Evolutionary conservation across 2,113 vertebrate species (phyloP), one percentile per base, ranked within the genome.

Genomic region (Alligator sinensis): DNA sequence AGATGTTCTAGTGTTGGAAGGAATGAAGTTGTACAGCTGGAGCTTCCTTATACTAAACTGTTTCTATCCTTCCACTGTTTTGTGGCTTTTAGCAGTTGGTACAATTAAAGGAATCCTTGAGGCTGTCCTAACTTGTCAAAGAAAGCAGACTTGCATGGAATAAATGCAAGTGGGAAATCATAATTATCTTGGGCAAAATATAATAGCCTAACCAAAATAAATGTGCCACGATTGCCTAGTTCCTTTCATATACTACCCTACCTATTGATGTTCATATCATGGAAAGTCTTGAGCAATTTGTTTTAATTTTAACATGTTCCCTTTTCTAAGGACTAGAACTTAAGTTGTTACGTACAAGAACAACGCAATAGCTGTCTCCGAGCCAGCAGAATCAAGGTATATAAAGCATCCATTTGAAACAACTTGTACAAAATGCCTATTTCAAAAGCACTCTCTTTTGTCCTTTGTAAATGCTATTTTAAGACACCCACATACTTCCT

Each of bases 121-220:
- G 27, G 66, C 59, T 63, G 4, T 3, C 10, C 18, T 1, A 17
- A 11, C 28, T 61, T 28, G 3, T 3, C 64, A 91, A 25, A n/a
- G n/a, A 72, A 11, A 74, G 12, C 16, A 75, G 72, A 82, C 63
- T 18, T 60, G 28, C 82, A 82, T 14, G 0, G 10, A 21, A 14
- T 1, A 47, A 47, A 47, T 47, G 47, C 47, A 7, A 47, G 47
- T 47, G 47, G 47, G 47, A 47, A 47, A 47, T 47, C 47, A 47
- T 47, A 47, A 47, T 47, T 47, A 9, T 47, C 47, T 47, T 47
- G 47, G 47, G 47, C 9, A 25, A 2, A 34, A 4, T 19, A 30
- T 14, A 25, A 59, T 5, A 66, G 15, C 21, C 34, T 38, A 25
- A 24, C 38, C 4, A 25, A 58, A 0, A 0, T 0, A 28, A 22